Conservation (phyloP, 2,888 invertebrate species). For the Philhelius pedissequus region DNA sequence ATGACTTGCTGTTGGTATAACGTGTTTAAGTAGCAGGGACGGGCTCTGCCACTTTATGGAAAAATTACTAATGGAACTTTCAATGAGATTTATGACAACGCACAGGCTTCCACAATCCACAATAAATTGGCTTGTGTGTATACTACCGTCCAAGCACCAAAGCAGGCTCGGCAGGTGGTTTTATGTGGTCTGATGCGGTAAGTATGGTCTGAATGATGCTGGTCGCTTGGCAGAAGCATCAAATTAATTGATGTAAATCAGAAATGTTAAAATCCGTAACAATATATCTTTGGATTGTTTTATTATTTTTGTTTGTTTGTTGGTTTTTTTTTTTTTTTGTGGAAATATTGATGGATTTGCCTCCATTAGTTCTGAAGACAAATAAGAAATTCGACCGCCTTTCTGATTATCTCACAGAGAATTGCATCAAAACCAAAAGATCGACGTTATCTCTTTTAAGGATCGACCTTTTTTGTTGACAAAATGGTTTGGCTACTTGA, state of each 20-base stretch:
- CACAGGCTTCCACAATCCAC: slow-evolving; percentile 20
- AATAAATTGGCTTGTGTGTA: background rate
- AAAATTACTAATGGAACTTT: slow-evolving; percentile 62
- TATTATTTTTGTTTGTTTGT: too few relatives aligned
- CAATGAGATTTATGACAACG: slow-evolving; percentile 67
- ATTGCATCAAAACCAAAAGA: background rate
- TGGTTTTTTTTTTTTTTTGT: background rate
- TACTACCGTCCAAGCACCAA: background rate
- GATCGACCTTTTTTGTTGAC: slow-evolving; percentile 28
- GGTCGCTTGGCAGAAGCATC: slow-evolving; percentile 15
- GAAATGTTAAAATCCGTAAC: slow-evolving; percentile 2
- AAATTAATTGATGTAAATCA: slow-evolving; percentile 31
- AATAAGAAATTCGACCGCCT: background rate
- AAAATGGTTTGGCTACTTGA: slow-evolving; percentile 30
- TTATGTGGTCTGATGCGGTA: background rate
- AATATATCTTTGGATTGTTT: background rate
- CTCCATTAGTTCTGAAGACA: background rate
- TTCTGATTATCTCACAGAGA: background rate
- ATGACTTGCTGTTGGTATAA: slow-evolving; percentile 34
- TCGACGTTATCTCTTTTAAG: slow-evolving; percentile 13
- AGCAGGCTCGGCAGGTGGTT: slow-evolving; percentile 54
- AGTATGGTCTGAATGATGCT: slow-evolving; percentile 17
- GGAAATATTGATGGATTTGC: slow-evolving; percentile 11
- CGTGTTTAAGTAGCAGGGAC: slow-evolving; percentile 28
- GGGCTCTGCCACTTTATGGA: slow-evolving; percentile 28